phyloP scores from a whole-genome alignment of 2,113 vertebrate species.

The Trichechus manatus region DNA sequence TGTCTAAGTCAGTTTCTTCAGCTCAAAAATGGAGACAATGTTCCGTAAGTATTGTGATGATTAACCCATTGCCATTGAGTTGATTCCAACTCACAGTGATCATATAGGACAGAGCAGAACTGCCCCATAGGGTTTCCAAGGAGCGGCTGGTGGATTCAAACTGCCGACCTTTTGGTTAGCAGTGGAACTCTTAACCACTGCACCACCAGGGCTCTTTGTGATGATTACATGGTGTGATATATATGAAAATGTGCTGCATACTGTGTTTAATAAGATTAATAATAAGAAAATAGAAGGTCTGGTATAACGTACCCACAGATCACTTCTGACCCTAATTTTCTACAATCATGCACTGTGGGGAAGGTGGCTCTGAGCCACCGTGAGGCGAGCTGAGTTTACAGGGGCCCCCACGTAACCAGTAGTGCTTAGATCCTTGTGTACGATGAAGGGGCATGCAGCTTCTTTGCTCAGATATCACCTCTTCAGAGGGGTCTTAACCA shows the following conservation, averaged over 20 bases:
- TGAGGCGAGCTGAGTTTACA: not conserved
- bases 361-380: too few relatives aligned
- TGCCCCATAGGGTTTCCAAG: too few relatives aligned
- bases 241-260: too few relatives aligned
- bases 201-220: too few relatives aligned
- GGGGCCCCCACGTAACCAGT: fast-evolving
- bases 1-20: not conserved
- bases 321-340: not conserved
- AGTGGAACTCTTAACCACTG: too few relatives aligned
- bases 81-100: too few relatives aligned
- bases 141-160: too few relatives aligned
- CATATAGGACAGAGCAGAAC: too few relatives aligned
- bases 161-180: too few relatives aligned
- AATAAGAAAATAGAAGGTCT: not conserved
- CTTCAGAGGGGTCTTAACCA: not conserved
- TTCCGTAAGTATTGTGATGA: not conserved
- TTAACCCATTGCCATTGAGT: too few relatives aligned
- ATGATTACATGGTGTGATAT: not conserved
- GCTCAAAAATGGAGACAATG: not conserved
- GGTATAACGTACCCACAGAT: fast-evolving
- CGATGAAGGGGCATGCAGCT: too few relatives aligned
- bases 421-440: not conserved
- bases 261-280: not conserved
- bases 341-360: fast-evolving
- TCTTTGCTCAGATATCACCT: fast-evolving